Base-by-base conservation (phyloP, 1,140 invertebrate species). In the Dreissena polymorpha region DNA sequence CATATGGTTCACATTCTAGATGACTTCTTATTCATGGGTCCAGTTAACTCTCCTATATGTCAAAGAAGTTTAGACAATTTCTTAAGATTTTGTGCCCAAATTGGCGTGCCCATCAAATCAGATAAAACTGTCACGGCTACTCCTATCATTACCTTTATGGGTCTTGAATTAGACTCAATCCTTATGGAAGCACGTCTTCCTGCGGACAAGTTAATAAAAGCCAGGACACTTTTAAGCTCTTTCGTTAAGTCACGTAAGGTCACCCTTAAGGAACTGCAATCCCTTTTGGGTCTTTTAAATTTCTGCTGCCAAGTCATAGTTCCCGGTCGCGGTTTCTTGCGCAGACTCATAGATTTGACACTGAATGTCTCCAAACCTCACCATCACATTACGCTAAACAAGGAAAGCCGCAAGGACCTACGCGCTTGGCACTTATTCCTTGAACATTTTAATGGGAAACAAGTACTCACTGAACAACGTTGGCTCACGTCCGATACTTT, bases 381-480 rank as follows among this genome's bases (percentile, higher is more conserved):
- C 51, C 75, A 86, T 39, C 49, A 65, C 13, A 80, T 86, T 29
- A 74, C 49, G 0, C n/a, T 84, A 18, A 80, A 51, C 50, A 67
- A 51, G 18, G 85, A 78, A 29, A 63, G 69, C 18, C 21, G 82
- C 16, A 69, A 69, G 21, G 65, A 78, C 55, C 23, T 78, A 21
- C 16, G 5, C 13, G 64, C 76, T 12, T 50, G 85, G 85, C 7
- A 57, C 0, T 29, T 55, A 25, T 86, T 84, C 63, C 10, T 73
- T 18, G 39, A 69, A 55, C 63, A 73, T 65, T 84, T 80, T 65
- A 86, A 86, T 76, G 85, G 82, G 0, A 72, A 50, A 69, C 21
- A 53, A 13, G 18, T 84, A 27, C 76, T 84, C 16, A 63, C 64
- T 14, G 12, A 64, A n/a, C 10, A 76, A 63, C 29, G 53, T 2